Conservation (phyloP, 2,797 vertebrate species). For the Sebastes iracundus region DNA sequence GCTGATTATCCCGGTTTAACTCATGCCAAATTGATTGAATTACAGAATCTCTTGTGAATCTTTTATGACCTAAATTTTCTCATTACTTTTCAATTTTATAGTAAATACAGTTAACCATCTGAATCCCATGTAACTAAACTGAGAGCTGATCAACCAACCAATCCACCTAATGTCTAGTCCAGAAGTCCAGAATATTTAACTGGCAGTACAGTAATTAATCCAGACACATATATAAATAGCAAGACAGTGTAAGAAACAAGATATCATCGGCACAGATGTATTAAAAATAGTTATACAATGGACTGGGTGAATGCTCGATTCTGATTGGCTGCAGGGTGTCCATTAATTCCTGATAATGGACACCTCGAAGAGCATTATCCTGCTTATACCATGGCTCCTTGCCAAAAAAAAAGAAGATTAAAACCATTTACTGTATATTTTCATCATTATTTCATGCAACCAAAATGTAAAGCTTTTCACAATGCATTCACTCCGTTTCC, state of each 20-base stretch:
- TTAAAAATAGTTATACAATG: too few relatives aligned
- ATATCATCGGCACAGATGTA: not conserved
- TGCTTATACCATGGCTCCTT: too few relatives aligned
- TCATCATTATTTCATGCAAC: too few relatives aligned
- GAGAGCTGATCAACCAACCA: not conserved
- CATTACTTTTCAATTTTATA: not conserved
- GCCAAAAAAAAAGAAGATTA: too few relatives aligned
- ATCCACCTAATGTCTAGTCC: not conserved
- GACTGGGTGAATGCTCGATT: too few relatives aligned
- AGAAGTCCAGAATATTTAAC: not conserved
- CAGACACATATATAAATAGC: not conserved
- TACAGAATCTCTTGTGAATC: not conserved
- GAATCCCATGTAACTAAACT: not conserved
- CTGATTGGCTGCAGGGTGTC: too few relatives aligned
- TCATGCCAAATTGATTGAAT: rapidly evolving
- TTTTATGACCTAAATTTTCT: not conserved
- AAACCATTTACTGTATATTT: too few relatives aligned
- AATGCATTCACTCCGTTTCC: too few relatives aligned
- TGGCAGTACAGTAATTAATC: not conserved
- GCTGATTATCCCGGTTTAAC: not conserved
- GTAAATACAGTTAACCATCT: not conserved
- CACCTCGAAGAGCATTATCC: too few relatives aligned
- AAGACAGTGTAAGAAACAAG: not conserved
- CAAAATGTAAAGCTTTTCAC: too few relatives aligned
- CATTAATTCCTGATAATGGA: too few relatives aligned